Percentiles rank a stretch among this genome's conserved stretches.
Evolutionary conservation across 2,888 invertebrate genomes (phyloP).

Genomic region (Polydrusus tereticollis): DNA sequence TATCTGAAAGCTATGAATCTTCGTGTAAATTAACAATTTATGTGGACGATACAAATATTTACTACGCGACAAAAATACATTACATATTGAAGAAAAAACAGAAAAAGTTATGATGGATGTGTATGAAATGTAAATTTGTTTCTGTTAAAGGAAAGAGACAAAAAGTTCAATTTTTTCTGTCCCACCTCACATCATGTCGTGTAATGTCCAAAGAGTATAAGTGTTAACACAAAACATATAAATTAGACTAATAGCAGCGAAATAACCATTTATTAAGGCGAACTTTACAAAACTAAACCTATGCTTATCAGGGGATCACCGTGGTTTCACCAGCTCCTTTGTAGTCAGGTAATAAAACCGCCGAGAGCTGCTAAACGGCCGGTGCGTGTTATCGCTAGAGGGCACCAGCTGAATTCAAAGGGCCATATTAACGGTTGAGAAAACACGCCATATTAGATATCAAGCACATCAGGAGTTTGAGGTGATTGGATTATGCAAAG

Average conservation of each 20-base stretch:
- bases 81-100: too few relatives aligned
- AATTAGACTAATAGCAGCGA: conserved; percentile 5
- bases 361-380: conserved; percentile 38
- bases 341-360: conserved; percentile 31
- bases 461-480: not conserved
- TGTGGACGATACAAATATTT: too few relatives aligned
- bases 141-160: too few relatives aligned
- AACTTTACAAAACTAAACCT: conserved; percentile 22
- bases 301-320: conserved; percentile 20
- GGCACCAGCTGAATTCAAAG: conserved; percentile 28
- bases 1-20: too few relatives aligned
- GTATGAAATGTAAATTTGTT: too few relatives aligned
- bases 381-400: conserved; percentile 35
- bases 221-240: conserved; percentile 14
- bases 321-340: conserved; percentile 17
- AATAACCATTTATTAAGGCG: conserved; percentile 17
- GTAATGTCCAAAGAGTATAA: not conserved
- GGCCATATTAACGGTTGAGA: conserved; percentile 20
- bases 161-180: not conserved
- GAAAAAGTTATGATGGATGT: too few relatives aligned
- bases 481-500: not conserved
- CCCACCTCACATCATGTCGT: too few relatives aligned
- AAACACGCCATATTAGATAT: conserved; percentile 17
- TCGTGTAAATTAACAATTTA: too few relatives aligned
- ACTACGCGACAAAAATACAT: too few relatives aligned